A percentile compares a stretch with the other conserved stretches of the same genome.
phyloP scores from a whole-genome alignment of 1,140 invertebrate genomes.

The Hyphantria cunea region DNA sequence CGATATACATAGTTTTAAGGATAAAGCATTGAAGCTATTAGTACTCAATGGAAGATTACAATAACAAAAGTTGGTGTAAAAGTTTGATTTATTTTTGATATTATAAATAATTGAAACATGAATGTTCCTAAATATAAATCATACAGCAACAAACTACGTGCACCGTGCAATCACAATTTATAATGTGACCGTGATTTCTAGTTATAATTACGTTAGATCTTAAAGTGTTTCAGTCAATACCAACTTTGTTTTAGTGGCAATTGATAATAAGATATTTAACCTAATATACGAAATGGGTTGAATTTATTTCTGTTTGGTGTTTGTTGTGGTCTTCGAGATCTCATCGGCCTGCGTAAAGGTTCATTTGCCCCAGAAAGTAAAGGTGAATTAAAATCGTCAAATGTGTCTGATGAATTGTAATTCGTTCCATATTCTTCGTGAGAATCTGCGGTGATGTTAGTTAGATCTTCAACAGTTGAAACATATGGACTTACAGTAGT shows the following conservation, averaged over 20 bases:
- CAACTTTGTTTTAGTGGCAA: conserved; percentile 53
- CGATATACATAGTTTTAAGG: conserved; percentile 3
- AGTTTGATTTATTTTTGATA: too few species aligned
- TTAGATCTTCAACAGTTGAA: not conserved
- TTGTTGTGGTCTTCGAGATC: conserved; percentile 60
- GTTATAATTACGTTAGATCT: conserved; percentile 36
- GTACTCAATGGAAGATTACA: too few species aligned
- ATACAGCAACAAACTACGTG: conserved; percentile 54
- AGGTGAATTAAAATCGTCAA: conserved; percentile 70
- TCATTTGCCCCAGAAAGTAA: conserved; percentile 69
- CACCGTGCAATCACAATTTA: conserved; percentile 64
- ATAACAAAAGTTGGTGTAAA: too few species aligned
- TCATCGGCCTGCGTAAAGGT: conserved; percentile 62
- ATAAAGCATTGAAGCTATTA: too few species aligned
- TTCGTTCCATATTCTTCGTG: conserved; percentile 15
- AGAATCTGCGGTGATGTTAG: not conserved
- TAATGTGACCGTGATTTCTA: conserved; percentile 46
- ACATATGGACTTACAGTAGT: not conserved
- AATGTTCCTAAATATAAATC: not conserved
- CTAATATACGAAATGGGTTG: conserved; percentile 76
- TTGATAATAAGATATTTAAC: conserved; percentile 53
- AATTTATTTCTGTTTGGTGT: conserved; percentile 64
- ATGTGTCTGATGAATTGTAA: conserved; percentile 40
- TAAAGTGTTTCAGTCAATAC: conserved; percentile 31
- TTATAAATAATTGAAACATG: too few species aligned